phyloP scores from a whole-genome alignment of 2,113 vertebrate genomes.

The Amphilophus citrinellus region DNA sequence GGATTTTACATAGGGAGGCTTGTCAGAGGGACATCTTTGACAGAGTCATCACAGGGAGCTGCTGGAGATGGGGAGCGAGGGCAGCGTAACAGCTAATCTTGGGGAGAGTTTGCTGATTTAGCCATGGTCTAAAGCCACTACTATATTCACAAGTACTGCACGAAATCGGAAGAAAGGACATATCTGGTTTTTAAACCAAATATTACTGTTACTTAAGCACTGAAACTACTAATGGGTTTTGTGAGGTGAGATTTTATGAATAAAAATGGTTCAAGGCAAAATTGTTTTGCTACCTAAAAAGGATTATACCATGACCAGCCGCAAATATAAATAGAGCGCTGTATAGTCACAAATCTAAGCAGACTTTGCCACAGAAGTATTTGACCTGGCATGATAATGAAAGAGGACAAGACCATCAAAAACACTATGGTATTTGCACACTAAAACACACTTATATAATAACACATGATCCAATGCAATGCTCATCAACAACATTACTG shows the following conservation, averaged over 20 bases:
- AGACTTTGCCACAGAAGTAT: conserved; percentile 33
- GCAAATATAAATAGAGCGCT: conserved; percentile 25
- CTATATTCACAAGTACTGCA: conserved; percentile 43
- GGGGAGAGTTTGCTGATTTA: conserved; percentile 60
- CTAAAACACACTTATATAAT: conserved; percentile 49
- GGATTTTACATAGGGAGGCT: conserved; percentile 74
- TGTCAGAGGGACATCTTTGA: conserved; percentile 81
- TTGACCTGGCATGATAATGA: conserved; percentile 38
- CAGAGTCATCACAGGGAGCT: conserved; percentile 74
- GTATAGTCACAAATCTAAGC: conserved; percentile 21
- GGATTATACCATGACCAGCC: conserved; percentile 2
- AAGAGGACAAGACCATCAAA: conserved; percentile 45
- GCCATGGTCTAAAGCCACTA: conserved; percentile 43
- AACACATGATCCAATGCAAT: conserved; percentile 35
- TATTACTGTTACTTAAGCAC: neutral
- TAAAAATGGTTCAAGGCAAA: neutral
- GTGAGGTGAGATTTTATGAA: neutral
- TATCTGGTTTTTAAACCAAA: conserved; percentile 49
- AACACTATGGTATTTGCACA: conserved; percentile 43
- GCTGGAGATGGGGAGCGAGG: conserved; percentile 72
- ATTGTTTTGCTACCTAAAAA: neutral
- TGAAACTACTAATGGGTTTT: neutral
- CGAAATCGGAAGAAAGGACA: conserved; percentile 4
- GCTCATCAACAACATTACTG: conserved; percentile 29
- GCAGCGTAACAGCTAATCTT: conserved; percentile 75